These are phyloP conservation scores for Raphicerus campestris DNA, from an alignment of 2,113 vertebrate genomes.

Conservation along the genomic window DNA sequence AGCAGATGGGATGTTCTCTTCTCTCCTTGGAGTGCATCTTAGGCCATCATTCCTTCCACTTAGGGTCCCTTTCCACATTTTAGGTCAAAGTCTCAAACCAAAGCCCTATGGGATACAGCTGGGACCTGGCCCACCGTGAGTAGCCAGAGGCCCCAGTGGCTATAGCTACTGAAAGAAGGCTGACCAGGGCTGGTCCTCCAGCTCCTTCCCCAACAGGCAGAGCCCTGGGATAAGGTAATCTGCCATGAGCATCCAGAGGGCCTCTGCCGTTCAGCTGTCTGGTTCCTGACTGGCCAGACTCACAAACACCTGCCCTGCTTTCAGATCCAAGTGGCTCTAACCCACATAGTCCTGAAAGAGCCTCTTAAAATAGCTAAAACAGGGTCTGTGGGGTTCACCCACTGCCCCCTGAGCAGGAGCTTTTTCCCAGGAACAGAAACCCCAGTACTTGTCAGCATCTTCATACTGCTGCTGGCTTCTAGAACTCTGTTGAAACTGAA, in stretches of 20 bases:
- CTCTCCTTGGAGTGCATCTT: neutral
- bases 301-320: conserved; percentile 13
- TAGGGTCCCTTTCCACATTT: neutral
- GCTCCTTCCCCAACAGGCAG: neutral
- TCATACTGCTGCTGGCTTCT: neutral
- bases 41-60: neutral
- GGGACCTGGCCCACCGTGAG: neutral
- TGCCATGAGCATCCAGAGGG: neutral
- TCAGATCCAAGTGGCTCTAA: neutral
- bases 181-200: neutral
- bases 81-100: neutral
- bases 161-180: neutral
- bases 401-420: neutral
- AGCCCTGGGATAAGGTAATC: neutral
- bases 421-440: neutral
- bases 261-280: neutral
- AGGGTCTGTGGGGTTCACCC: neutral
- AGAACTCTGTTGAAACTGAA: neutral
- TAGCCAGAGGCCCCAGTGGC: neutral
- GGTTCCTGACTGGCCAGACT: neutral
- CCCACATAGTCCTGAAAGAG: neutral
- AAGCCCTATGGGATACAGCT: neutral
- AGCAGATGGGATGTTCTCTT: neutral
- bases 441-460: neutral
- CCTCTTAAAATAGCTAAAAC: conserved; percentile 42